Evolutionary conservation across 2,888 invertebrate genomes (phyloP).

Genomic region (Pristionchus japonicus): DNA sequence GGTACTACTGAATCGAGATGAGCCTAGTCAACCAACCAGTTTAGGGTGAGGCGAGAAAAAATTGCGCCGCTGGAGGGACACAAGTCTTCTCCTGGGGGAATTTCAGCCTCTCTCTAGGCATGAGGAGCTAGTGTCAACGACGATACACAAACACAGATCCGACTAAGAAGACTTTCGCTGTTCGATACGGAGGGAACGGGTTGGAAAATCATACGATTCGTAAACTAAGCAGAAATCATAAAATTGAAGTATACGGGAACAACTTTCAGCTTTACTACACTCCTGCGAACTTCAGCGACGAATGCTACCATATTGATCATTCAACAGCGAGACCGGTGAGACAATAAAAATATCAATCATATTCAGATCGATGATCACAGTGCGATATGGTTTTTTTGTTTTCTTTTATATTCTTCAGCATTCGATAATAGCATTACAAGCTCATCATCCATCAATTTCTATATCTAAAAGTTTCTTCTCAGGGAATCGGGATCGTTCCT

Average conservation of each 20-base stretch:
- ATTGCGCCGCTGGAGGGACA: constrained; percentile 29
- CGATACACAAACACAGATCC: constrained; percentile 3
- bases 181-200: not conserved
- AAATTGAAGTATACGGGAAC: not conserved
- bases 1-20: constrained; percentile 16
- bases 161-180: not conserved
- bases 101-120: constrained; percentile 4
- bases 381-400: no score
- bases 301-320: constrained; percentile 69
- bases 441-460: no score
- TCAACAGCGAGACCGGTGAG: not conserved
- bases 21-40: constrained; percentile 39
- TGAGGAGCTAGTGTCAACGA: constrained; percentile 38
- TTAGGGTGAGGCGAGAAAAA: constrained; percentile 29
- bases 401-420: no score
- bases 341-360: not conserved
- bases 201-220: not conserved
- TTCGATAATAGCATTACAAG: no score
- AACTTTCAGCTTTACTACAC: constrained; percentile 71
- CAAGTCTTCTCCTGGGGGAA: constrained; percentile 6
- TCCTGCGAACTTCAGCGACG: constrained; percentile 73
- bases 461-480: not conserved
- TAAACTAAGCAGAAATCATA: not conserved
- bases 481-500: constrained; percentile 67
- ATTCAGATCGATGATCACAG: not conserved